These are phyloP conservation scores for Cyanocitta stelleri DNA, from an alignment of 2,113 vertebrate species.

Conservation along the genomic window DNA sequence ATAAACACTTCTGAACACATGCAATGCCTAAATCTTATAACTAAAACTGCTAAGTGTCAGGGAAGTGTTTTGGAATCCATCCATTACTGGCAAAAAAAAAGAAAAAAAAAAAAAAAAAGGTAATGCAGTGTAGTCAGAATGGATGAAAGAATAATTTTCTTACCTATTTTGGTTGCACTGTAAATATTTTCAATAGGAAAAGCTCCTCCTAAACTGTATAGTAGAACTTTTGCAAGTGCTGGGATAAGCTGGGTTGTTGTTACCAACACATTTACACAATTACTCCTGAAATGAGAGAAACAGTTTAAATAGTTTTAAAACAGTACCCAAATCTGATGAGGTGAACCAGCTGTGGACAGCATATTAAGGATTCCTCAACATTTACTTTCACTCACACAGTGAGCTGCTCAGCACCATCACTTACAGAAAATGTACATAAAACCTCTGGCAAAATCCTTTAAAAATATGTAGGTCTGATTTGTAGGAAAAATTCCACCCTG, in stretches of 20 bases:
- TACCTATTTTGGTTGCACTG: slow-evolving; percentile 86
- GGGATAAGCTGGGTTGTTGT: slow-evolving; percentile 82
- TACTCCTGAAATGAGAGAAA: slow-evolving; percentile 72
- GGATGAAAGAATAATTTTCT: slow-evolving; percentile 13
- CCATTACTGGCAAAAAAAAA: neutral
- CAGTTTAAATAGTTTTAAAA: neutral
- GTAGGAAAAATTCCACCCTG: neutral
- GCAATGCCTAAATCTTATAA: neutral
- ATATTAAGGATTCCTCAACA: neutral
- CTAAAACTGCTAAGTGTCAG: neutral
- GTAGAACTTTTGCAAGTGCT: slow-evolving; percentile 81
- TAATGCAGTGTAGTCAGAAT: neutral
- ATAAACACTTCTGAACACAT: neutral
- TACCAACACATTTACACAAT: slow-evolving; percentile 80
- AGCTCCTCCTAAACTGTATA: slow-evolving; percentile 81
- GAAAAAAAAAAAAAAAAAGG: neutral
- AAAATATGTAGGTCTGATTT: neutral
- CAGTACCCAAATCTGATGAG: neutral
- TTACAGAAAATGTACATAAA: neutral
- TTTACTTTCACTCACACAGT: neutral
- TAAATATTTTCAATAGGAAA: slow-evolving; percentile 85
- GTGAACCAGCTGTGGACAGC: neutral
- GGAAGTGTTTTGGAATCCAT: neutral
- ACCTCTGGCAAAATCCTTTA: neutral
- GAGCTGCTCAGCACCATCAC: neutral